Evolutionary conservation across 2,888 invertebrate genomes (phyloP).

Genomic region (Lutraria lutraria): DNA sequence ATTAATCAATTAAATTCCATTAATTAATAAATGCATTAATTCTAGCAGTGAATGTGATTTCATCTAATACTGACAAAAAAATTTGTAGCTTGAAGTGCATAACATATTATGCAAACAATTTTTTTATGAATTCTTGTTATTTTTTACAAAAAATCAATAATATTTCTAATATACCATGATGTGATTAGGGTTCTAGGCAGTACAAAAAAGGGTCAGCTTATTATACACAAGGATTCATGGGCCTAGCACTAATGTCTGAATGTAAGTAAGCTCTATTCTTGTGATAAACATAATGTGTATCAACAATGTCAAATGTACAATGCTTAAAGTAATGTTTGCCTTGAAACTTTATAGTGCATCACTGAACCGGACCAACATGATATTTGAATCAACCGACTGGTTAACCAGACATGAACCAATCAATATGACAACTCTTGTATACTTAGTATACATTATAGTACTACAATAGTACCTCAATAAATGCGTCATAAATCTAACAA

Average conservation of each 20-base stretch:
- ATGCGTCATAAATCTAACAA: too few relatives aligned
- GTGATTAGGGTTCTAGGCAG: neutral
- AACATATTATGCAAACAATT: neutral
- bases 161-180: neutral
- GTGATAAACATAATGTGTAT: neutral
- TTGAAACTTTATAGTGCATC: neutral
- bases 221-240: neutral
- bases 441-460: too few relatives aligned
- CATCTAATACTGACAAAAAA: neutral
- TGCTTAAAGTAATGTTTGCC: neutral
- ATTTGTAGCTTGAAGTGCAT: neutral
- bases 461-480: too few relatives aligned
- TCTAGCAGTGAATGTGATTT: neutral
- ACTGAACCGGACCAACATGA: neutral
- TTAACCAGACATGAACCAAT: too few relatives aligned
- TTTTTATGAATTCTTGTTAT: neutral
- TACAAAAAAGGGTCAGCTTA: neutral
- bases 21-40: neutral
- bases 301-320: neutral
- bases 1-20: neutral
- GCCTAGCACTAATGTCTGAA: neutral
- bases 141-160: neutral
- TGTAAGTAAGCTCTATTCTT: neutral
- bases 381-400: too few relatives aligned
- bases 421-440: too few relatives aligned